Evolutionary conservation across 2,113 vertebrate species (phyloP), one percentile per base, ranked within the genome.

Genomic region (Triplophysa tibetana): DNA sequence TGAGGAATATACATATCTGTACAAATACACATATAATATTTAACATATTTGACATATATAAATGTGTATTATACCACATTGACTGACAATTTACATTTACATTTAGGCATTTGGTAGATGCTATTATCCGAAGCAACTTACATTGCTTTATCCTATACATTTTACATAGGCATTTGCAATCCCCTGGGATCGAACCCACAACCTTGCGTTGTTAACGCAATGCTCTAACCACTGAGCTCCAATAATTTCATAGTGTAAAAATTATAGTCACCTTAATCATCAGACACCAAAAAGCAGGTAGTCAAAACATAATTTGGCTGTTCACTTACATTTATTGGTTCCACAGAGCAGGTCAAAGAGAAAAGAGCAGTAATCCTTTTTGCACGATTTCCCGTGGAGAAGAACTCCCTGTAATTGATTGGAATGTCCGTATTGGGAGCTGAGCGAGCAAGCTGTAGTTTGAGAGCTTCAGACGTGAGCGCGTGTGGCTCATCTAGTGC

Each of bases 251-350:
- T 7, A 38, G 7, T 38, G 33, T 38, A 38, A 38, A 38, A 38
- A 45, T 45, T 45, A 45, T 45, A 11, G 12, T 45, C 21, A 4
- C 12, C 2, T 45, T 23, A 68, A 50, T 50, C 21, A 26, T 17
- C 14, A 48, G 5, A 23, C 61, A 45, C 78, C n/a, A 41, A 19
- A 50, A 60, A 63, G 48, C 38, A 75, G 50, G 60, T 58, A 41
- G 50, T 38, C 38, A 24, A 70, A 70, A 23, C 21, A 24, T 21
- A n/a, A 13, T 50, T 50, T 33, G 16, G 10, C 14, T 52, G 29
- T 72, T 72, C 10, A 58, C 69, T 72, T 58, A 72, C 69, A 26
- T 21, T 14, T 58, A 38, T 10, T 58, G 69, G 38, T 38, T 58
- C 69, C 38, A 14, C n/a, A 7, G 11, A 13, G 29, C 5, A 72